A percentile compares a stretch with the other conserved stretches of the same genome.
These are phyloP conservation scores for Gallinago jamesoni DNA, from an alignment of 2,113 vertebrate genomes.

Conservation along the genomic window DNA sequence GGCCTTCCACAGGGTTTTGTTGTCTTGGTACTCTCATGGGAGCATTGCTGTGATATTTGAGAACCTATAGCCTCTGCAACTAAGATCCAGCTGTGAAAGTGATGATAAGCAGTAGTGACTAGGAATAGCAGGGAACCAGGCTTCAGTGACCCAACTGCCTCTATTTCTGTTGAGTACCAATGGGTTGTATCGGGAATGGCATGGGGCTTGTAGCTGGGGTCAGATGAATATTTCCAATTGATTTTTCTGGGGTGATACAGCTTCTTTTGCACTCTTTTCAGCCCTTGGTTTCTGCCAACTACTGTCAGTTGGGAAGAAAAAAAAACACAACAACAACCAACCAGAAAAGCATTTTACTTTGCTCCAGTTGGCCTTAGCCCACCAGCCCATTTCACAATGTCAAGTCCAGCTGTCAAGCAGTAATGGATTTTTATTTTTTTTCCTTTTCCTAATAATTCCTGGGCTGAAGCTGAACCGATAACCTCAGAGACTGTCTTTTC, in stretches of 20 bases:
- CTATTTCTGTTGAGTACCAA: background rate
- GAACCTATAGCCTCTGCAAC: background rate
- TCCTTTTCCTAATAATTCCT: background rate
- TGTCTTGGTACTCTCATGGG: background rate
- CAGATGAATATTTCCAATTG: background rate
- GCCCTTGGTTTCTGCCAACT: background rate
- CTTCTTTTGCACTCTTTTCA: background rate
- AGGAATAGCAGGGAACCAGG: background rate
- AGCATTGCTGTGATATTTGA: background rate
- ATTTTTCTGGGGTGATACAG: background rate
- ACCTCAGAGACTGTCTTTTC: slow-evolving; percentile 24
- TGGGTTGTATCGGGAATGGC: background rate
- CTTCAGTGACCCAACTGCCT: background rate
- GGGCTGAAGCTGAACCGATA: slow-evolving; percentile 46
- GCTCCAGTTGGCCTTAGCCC: background rate
- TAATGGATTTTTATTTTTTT: background rate
- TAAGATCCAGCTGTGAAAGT: slow-evolving; percentile 8
- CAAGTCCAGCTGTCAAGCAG: slow-evolving; percentile 17
- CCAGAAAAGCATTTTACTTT: background rate
- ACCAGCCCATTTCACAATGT: background rate
- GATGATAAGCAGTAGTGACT: background rate
- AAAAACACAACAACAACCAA: background rate
- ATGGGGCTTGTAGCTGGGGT: background rate
- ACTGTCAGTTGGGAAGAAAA: background rate
- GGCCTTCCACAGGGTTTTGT: background rate